phyloP scores from a whole-genome alignment of 2,113 vertebrate genomes.

The Mionectes macconnelli region DNA sequence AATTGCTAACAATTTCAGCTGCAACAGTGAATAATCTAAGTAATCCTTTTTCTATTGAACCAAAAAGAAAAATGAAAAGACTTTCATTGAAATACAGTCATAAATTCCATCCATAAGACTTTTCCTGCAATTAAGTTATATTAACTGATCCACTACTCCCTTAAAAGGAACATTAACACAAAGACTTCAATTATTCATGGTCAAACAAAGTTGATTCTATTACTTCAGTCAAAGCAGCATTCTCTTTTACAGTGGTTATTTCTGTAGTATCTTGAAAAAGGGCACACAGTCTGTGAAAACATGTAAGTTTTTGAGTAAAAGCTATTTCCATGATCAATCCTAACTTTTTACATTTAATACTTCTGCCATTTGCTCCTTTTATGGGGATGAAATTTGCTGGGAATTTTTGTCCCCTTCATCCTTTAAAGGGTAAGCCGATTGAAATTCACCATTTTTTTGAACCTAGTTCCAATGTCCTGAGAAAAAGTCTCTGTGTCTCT shows the following conservation, averaged over 20 bases:
- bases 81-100: constrained; percentile 70
- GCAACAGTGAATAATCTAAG: constrained; percentile 51
- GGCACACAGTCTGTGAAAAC: constrained; percentile 60
- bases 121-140: constrained; percentile 77
- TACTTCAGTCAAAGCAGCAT: constrained; percentile 75
- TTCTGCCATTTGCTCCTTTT: neutral
- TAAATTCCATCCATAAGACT: constrained; percentile 71
- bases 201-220: constrained; percentile 76
- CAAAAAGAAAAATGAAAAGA: constrained; percentile 71
- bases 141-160: constrained; percentile 75
- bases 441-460: neutral
- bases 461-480: neutral
- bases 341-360: constrained; percentile 27
- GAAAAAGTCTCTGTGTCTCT: neutral
- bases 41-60: constrained; percentile 67
- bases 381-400: neutral
- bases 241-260: constrained; percentile 77
- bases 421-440: neutral
- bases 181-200: constrained; percentile 78
- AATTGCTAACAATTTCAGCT: constrained; percentile 57
- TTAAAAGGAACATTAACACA: constrained; percentile 76
- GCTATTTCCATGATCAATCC: constrained; percentile 25
- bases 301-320: constrained; percentile 60
- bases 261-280: constrained; percentile 75
- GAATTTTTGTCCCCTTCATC: neutral